Evolutionary conservation across 2,113 vertebrate species (phyloP).

Genomic region (Mobula hypostoma): DNA sequence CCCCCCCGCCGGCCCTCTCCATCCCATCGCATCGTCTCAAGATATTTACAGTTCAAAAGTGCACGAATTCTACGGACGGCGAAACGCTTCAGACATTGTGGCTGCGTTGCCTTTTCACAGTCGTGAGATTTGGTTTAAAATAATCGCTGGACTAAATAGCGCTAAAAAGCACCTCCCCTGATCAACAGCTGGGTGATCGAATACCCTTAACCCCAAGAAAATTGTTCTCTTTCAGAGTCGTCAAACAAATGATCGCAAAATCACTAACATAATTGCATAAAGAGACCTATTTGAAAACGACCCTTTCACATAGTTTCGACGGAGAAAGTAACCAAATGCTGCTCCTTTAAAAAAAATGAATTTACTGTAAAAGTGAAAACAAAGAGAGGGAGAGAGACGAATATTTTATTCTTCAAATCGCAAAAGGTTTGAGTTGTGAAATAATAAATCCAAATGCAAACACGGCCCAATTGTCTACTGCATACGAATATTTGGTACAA

Average conservation of each 20-base stretch:
- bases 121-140: neutral
- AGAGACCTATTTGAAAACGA: neutral
- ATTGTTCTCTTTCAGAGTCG: neutral
- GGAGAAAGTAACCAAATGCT: neutral
- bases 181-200: neutral
- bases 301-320: neutral
- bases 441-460: neutral
- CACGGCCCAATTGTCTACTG: neutral
- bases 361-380: neutral
- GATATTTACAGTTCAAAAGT: neutral
- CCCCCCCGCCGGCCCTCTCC: neutral
- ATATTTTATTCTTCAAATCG: neutral
- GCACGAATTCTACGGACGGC: neutral
- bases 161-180: neutral
- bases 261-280: too few species aligned
- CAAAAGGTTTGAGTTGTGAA: too few species aligned
- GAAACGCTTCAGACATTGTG: neutral
- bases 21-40: neutral
- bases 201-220: neutral
- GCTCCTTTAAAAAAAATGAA: neutral
- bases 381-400: too few species aligned
- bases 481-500: neutral
- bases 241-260: neutral
- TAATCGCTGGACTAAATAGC: neutral
- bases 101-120: neutral